Evolutionary conservation across 2,797 vertebrate genomes (phyloP), one percentile per base, ranked within the genome.

Genomic region (Sylvilagus floridanus): DNA sequence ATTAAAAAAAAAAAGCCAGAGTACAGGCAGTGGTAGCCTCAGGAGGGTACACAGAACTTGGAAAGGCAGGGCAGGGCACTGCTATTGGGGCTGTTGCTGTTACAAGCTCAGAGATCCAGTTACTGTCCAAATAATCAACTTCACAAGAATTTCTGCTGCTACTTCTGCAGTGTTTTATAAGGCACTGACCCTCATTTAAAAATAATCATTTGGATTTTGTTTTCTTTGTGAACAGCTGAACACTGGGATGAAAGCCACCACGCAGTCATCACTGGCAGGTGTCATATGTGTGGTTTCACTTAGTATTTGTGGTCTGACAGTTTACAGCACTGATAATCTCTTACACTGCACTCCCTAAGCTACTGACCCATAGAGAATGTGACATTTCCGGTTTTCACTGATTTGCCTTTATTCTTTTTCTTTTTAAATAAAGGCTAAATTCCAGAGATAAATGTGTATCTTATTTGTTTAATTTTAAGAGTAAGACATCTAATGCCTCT

Each of bases 251-350:
- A 95, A 78, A 82, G 62, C 30, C 47, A 71, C 66, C 37, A 93
- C 14, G 72, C 81, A 84, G 83, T 42, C 50, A 62, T 62, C 72
- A 76, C 0, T 92, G 94, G 93, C 91, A 96, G 84, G 66, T 86
- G 84, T 82, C 84, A n/a, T 37, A 47, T 5, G 57, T 30, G 76
- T 32, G 42, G 78, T 90, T 92, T 78, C 81, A 83, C 75, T 65
- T 73, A 94, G 32, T 72, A 90, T 73, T 93, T 96, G 95, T 81
- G 94, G 95, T 96, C 63, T 96, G 82, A 96, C 96, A 91, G 84
- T 92, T 96, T 85, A 93, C 0, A 93, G 82, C 37, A 65, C 75
- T 37, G 78, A 93, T 94, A 93, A 96, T 95, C 95, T 96, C 73
- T 91, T 90, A 76, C 28, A 90, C 62, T 75, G 68, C 21, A 47